Base-by-base conservation (phyloP, 2,888 invertebrate species). In the Stenolophus ochropezus region DNA sequence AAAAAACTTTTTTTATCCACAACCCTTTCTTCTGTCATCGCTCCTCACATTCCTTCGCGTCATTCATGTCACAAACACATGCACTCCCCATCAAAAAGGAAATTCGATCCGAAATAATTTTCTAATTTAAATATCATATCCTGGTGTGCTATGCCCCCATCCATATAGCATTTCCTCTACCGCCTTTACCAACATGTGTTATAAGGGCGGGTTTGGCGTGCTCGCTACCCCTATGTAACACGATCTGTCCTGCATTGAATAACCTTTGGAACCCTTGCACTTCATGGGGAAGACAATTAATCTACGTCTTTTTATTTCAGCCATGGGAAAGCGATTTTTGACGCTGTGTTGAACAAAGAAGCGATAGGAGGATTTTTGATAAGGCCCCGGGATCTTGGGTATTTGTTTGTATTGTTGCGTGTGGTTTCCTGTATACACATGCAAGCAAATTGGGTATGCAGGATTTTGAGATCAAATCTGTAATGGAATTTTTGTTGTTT, bases 261-360 rank as follows among this genome's bases (percentile, higher is more conserved):
- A 84, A 85, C 85, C 85, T 85, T 85, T 85, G 69, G 83, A 84
- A 84, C 84, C 84, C 84, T 85, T 84, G 74, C 75, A 56, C 75
- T 75, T 49, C 74, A 53, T 74, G 14, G 81, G 75, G 81, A 81
- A 75, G 75, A 81, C 80, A 80, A 80, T 81, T 81, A 81, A 81
- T 81, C 75, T 75, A 81, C 65, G 58, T 81, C 81, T 65, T 75
- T 81, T 74, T 81, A 71, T 74, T 74, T 65, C 81, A 75, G 81
- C 75, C 81, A 81, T 81, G 81, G 81, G 81, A 81, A 81, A 74
- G 65, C 65, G 81, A 81, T 81, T 81, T 75, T 53, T 81, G 75
- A 73, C 47, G 78, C 47, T 69, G 69, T 33, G 21, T 73, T 49
- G 21, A 20, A 77, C 56, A 77, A 77, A 58, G 58, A 42, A 8